phyloP scores from a whole-genome alignment of 2,797 vertebrate genomes.

The Enoplosus armatus region DNA sequence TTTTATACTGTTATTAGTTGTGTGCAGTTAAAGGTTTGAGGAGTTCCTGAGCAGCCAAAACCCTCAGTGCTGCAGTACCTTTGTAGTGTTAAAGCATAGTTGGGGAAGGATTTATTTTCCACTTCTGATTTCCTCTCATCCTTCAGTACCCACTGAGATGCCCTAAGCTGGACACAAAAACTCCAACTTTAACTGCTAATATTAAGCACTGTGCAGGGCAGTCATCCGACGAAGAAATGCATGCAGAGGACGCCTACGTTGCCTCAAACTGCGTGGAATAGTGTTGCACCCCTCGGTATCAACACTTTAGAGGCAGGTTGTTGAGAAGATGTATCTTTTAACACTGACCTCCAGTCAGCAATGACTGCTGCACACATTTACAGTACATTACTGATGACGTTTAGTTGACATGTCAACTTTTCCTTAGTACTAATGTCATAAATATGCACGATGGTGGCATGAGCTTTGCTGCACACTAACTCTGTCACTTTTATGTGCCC shows the following conservation, averaged over 20 bases:
- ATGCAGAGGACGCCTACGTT: not conserved
- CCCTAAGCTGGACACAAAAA: not conserved
- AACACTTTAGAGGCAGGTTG: too few relatives aligned
- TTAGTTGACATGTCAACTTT: not conserved
- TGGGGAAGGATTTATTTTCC: not conserved
- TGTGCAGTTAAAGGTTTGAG: not conserved
- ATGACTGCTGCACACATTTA: too few relatives aligned
- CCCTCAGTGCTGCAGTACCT: not conserved
- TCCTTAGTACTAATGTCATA: not conserved
- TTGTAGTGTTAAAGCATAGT: not conserved
- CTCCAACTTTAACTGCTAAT: not conserved
- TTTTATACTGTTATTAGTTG: not conserved
- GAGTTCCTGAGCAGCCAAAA: not conserved
- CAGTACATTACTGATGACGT: constrained; percentile 1
- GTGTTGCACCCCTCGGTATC: not conserved
- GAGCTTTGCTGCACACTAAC: not conserved
- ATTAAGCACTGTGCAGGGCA: not conserved
- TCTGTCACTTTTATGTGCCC: not conserved
- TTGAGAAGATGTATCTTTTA: too few relatives aligned
- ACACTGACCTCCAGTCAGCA: too few relatives aligned
- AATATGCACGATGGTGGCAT: not conserved
- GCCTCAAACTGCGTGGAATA: not conserved
- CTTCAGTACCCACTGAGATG: not conserved
- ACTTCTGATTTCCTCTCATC: not conserved
- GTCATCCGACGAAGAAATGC: not conserved